A percentile compares a stretch with the other conserved stretches of the same genome.
Conservation (phyloP, 2,113 vertebrate genomes). For the Eptatretus burgeri region DNA sequence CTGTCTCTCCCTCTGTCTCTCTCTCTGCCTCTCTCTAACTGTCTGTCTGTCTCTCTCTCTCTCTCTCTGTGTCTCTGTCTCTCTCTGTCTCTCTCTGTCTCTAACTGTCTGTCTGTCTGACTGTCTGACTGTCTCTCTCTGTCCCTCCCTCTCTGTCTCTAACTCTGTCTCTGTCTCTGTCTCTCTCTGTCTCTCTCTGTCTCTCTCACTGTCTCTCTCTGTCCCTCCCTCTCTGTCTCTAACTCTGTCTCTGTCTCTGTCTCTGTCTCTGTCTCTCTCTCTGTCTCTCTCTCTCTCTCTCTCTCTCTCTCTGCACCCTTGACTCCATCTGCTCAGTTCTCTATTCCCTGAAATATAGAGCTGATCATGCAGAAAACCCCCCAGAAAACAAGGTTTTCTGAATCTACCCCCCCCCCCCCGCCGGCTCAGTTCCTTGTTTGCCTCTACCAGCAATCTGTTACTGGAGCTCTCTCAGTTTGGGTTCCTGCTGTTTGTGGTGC, state of each 20-base stretch:
- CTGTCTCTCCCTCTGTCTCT: background rate
- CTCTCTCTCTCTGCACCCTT: background rate
- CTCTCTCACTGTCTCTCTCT: conserved; percentile 1
- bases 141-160: background rate
- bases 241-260: background rate
- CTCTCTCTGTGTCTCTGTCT: background rate
- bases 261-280: background rate
- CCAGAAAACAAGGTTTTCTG: too few relatives aligned
- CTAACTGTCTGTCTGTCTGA: conserved; percentile 2
- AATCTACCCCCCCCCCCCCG: too few relatives aligned
- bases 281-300: conserved; percentile 1
- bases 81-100: background rate
- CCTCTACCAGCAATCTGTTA: too few relatives aligned
- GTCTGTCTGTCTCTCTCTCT: background rate
- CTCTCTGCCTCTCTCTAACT: background rate
- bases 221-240: background rate
- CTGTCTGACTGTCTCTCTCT: too few relatives aligned
- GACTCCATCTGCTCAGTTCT: background rate
- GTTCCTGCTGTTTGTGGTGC: too few relatives aligned
- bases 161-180: background rate
- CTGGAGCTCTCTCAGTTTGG: too few relatives aligned
- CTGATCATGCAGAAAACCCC: too few relatives aligned
- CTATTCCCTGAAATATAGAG: too few relatives aligned
- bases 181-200: conserved; percentile 3
- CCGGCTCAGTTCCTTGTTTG: too few relatives aligned